A percentile compares a stretch with the other conserved stretches of the same genome.
These are phyloP conservation scores for Micoletzkya japonica DNA, from an alignment of 2,888 invertebrate species.

Conservation along the genomic window DNA sequence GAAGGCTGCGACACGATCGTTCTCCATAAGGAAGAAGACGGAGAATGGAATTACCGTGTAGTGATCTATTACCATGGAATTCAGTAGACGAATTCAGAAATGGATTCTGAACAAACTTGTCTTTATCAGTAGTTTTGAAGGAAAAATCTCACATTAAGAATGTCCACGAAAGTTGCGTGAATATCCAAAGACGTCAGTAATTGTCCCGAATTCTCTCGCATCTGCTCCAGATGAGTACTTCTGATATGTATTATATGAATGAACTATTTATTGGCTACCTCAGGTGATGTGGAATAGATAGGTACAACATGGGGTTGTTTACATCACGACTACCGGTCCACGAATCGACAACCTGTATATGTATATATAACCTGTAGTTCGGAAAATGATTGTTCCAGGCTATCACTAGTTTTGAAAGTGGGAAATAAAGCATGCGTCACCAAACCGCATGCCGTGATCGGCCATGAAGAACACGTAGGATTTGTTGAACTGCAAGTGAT, in stretches of 20 bases:
- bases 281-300: not conserved
- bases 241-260: too few species aligned
- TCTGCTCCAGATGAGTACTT: too few species aligned
- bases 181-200: constrained; percentile 14
- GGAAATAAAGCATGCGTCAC: not conserved
- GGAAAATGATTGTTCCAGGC: too few species aligned
- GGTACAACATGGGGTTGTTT: constrained; percentile 18
- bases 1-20: constrained; percentile 8
- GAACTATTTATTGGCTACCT: not conserved
- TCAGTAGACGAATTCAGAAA: too few species aligned
- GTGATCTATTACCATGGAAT: too few species aligned
- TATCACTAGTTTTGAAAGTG: too few species aligned
- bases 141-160: too few species aligned
- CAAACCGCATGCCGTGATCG: constrained; percentile 42
- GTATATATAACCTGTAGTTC: too few species aligned
- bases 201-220: not conserved
- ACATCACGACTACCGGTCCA: constrained; percentile 13
- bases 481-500: constrained; percentile 34
- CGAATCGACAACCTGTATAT: too few species aligned
- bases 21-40: not conserved
- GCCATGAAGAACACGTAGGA: constrained; percentile 45
- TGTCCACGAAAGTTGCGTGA: constrained; percentile 17
- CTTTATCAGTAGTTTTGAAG: too few species aligned
- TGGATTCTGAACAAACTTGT: too few species aligned
- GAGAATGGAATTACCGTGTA: not conserved